Percentiles rank a stretch among this genome's conserved stretches.
Evolutionary conservation across 2,797 vertebrate species (phyloP).

Genomic region (Gallirallus australis): DNA sequence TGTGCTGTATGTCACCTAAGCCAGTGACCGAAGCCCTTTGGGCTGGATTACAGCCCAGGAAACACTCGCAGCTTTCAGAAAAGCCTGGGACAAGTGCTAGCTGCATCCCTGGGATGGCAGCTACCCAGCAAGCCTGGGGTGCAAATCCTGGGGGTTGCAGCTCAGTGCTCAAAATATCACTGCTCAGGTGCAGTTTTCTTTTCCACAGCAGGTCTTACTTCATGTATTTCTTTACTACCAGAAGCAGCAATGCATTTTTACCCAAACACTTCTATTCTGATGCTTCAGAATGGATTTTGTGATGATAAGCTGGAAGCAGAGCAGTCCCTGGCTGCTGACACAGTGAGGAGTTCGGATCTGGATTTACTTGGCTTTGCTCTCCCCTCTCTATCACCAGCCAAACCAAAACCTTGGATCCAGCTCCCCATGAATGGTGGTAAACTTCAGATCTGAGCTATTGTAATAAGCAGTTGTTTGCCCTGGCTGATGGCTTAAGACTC

Average conservation of each 20-base stretch:
- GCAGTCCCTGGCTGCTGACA: background rate
- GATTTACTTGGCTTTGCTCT: background rate
- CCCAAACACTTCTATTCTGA: background rate
- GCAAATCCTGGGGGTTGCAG: background rate
- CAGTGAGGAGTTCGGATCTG: background rate
- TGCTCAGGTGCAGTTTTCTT: background rate
- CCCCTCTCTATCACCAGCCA: background rate
- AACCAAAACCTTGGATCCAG: background rate
- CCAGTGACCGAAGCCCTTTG: background rate
- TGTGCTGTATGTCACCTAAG: background rate
- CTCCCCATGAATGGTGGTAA: constrained; percentile 18
- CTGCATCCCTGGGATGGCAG: rapidly evolving
- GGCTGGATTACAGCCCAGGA: background rate
- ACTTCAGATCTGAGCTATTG: background rate
- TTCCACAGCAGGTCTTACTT: background rate
- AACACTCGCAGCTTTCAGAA: background rate
- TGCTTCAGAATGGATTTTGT: background rate
- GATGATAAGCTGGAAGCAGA: background rate
- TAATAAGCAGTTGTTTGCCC: constrained; percentile 9
- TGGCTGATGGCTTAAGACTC: background rate
- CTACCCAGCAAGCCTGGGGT: background rate
- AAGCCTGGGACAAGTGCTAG: background rate
- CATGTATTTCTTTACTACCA: background rate
- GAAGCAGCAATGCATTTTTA: background rate
- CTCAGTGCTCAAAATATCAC: background rate